phyloP scores from a whole-genome alignment of 2,113 vertebrate species.

The Guaruba guarouba region DNA sequence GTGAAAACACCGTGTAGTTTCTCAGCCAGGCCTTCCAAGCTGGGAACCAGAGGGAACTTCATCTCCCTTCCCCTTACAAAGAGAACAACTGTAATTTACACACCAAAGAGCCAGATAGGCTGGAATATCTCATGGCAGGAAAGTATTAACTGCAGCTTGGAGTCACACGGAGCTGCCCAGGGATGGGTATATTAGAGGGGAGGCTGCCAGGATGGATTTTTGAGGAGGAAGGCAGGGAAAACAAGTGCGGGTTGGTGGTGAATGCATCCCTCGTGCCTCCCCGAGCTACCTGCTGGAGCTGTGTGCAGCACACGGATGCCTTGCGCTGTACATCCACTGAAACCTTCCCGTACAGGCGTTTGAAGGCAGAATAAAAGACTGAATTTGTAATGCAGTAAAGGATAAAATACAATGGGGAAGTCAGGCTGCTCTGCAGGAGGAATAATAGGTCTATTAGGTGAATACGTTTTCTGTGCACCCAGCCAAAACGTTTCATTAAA shows the following conservation, averaged over 20 bases:
- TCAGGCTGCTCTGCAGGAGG: neutral
- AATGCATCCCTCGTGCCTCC: neutral
- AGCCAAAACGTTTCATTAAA: slow-evolving; percentile 23
- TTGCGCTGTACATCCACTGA: neutral
- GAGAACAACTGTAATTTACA: neutral
- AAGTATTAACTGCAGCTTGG: neutral
- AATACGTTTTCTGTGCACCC: neutral
- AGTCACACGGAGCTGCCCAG: neutral
- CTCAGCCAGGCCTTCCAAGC: neutral
- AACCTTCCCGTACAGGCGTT: neutral
- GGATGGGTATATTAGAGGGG: neutral
- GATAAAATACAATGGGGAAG: slow-evolving; percentile 10
- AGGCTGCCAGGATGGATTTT: neutral
- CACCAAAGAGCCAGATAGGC: neutral
- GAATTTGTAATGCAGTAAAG: neutral
- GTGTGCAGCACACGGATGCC: neutral
- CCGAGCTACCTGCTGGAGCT: neutral
- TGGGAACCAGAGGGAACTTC: neutral
- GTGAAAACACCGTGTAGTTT: neutral
- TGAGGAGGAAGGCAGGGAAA: neutral
- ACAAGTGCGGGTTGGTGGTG: neutral
- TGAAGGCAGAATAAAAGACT: neutral
- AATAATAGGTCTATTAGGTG: neutral
- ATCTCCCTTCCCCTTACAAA: neutral
- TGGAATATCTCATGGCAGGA: neutral